Conservation (phyloP, 2,797 vertebrate genomes). For the Amphiprion clarkii region DNA sequence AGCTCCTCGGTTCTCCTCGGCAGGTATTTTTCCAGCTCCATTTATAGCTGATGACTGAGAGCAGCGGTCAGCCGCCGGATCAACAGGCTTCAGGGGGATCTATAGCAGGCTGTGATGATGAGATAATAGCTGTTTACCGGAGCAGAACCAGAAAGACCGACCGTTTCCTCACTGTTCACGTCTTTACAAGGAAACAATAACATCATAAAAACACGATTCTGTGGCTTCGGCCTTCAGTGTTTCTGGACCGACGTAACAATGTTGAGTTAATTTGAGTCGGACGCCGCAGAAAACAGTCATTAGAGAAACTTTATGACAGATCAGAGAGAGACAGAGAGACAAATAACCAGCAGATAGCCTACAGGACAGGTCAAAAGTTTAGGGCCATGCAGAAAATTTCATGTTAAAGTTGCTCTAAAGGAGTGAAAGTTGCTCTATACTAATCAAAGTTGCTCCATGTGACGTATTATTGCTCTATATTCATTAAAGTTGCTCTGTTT, state of each 20-base stretch:
- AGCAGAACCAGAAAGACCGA: slow-evolving; percentile 67
- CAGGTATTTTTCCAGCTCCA: slow-evolving; percentile 63
- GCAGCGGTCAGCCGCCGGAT: slow-evolving; percentile 67
- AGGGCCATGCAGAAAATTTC: no score
- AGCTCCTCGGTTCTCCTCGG: slow-evolving; percentile 17
- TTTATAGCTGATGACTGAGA: slow-evolving; percentile 74
- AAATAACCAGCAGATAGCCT: no score
- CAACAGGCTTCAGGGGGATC: slow-evolving; percentile 66
- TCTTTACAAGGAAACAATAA: slow-evolving; percentile 81
- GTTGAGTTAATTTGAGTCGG: slow-evolving; percentile 37
- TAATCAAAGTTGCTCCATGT: no score
- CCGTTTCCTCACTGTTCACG: slow-evolving; percentile 68
- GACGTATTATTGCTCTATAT: no score
- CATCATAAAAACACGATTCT: slow-evolving; percentile 76
- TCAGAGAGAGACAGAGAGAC: no score
- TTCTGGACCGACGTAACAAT: slow-evolving; percentile 53
- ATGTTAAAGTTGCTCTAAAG: no score
- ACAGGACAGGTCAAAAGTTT: no score
- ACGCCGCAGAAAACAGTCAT: slow-evolving; percentile 68
- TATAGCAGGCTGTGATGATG: slow-evolving; percentile 64
- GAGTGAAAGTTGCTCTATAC: no score
- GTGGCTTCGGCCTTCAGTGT: slow-evolving; percentile 65
- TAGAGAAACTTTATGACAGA: slow-evolving; percentile 17
- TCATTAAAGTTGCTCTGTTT: no score
- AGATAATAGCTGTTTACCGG: slow-evolving; percentile 83